These are phyloP conservation scores for Drosophila kohkoa DNA, from an alignment of 1,140 invertebrate species.

Conservation along the genomic window DNA sequence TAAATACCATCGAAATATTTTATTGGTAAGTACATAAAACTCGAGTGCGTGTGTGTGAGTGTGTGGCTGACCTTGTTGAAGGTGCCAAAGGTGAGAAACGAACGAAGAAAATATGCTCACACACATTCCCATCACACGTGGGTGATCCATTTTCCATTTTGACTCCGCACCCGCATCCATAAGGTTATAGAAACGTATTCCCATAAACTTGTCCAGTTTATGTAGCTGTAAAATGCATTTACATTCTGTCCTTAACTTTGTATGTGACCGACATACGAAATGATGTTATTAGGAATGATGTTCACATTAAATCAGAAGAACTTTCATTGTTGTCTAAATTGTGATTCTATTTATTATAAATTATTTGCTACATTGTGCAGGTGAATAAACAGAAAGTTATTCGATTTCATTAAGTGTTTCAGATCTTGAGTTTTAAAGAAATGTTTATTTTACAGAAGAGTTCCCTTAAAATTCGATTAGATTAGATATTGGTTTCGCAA, in stretches of 20 bases:
- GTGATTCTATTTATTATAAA: no score
- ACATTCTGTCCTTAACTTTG: slow-evolving; percentile 22
- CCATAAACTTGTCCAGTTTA: slow-evolving; percentile 68
- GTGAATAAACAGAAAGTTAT: no score
- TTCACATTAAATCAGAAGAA: no score
- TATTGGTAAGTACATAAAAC: slow-evolving; percentile 79
- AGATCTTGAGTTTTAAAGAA: no score
- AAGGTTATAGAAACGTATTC: background rate
- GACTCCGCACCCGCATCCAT: slow-evolving; percentile 21
- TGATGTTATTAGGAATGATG: background rate
- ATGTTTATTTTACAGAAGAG: no score
- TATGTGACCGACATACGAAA: background rate
- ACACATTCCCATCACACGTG: slow-evolving; percentile 21
- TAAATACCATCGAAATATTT: slow-evolving; percentile 75
- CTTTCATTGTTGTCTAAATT: no score
- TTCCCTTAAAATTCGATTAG: no score
- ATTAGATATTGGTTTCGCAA: no score
- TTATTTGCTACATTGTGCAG: no score
- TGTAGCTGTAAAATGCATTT: slow-evolving; percentile 47
- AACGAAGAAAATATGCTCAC: slow-evolving; percentile 4
- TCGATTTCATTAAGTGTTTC: no score
- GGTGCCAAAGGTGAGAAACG: slow-evolving; percentile 65
- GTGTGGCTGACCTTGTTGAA: slow-evolving; percentile 61
- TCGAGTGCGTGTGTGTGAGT: slow-evolving; percentile 28
- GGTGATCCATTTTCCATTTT: slow-evolving; percentile 36